Base-by-base conservation (phyloP, 2,888 invertebrate species). In the Euproctis similis region DNA sequence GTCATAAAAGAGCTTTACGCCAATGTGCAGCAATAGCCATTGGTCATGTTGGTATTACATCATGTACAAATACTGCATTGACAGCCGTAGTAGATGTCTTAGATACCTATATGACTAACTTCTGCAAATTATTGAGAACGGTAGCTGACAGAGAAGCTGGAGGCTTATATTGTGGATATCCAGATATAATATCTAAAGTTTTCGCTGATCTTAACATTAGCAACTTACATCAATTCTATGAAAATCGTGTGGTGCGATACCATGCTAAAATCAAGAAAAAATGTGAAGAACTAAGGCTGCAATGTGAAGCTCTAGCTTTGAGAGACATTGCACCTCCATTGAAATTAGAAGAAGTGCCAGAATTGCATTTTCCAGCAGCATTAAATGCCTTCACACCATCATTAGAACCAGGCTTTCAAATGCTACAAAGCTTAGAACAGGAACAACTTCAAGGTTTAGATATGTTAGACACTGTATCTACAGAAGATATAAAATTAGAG, bases 381-480 rank as follows among this genome's bases (percentile, higher is more conserved):
- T 47, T 86, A 17, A 85, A 82, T 49, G 68, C 84, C 0, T 86
- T 85, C 30, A 86, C 86, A 26, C 87, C 88, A 0, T 88, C 88
- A 6, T 64, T 89, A 16, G 88, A 88, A 49, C 87, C 89, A 16
- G 89, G 89, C 1, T 89, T 88, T 52, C 88, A 89, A 64, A 89
- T 89, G 89, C 68, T 88, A 33, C 88, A 89, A 28, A 89, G 86
- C 37, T 66, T 89, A 28, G 89, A 89, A 51, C 88, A 88, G 47
- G 88, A 88, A 29, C 86, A 85, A 39, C 39, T 81, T 1, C 80
- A 82, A 42, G 77, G 80, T 0, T 45, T 85, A 13, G 82, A 84
- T 19, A 62, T 84, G 1, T 42, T 85, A 2, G 84, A 84, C 39
- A 55, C 73, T 1, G 77, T 81, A 2, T 26, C 45, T 7, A 51